These are phyloP conservation scores for Phymatocera aterrima DNA, from an alignment of 2,888 invertebrate species.

Conservation along the genomic window DNA sequence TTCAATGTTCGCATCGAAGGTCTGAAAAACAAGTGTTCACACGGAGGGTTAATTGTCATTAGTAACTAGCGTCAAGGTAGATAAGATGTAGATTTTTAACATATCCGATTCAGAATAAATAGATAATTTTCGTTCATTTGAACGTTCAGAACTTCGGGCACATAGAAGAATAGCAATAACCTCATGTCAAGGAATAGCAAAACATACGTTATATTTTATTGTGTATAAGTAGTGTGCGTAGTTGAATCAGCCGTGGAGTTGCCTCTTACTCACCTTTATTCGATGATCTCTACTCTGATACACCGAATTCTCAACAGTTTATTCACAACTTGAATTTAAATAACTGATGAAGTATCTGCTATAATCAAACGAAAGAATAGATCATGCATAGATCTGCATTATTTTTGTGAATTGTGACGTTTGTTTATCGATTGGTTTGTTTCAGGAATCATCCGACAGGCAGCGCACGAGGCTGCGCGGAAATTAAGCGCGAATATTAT, in stretches of 20 bases:
- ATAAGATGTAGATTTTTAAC: too few relatives aligned
- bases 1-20: too few relatives aligned
- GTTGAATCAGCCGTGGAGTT: not conserved
- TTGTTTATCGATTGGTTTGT: not conserved
- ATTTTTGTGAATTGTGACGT: conserved; percentile 14
- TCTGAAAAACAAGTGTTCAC: too few relatives aligned
- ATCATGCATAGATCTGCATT: conserved; percentile 22
- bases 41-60: too few relatives aligned
- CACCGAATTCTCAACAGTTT: not conserved
- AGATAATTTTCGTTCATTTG: too few relatives aligned
- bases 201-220: not conserved
- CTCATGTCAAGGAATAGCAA: not conserved
- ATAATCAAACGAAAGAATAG: not conserved
- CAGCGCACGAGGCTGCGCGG: not conserved
- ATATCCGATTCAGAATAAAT: too few relatives aligned
- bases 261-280: conserved; percentile 1
- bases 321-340: conserved; percentile 24
- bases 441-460: not conserved
- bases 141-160: too few relatives aligned
- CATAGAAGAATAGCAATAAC: conserved; percentile 23
- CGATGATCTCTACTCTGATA: conserved; percentile 2
- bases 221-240: not conserved
- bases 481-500: not conserved
- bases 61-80: too few relatives aligned
- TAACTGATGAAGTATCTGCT: conserved; percentile 18